Conservation (phyloP, 2,113 vertebrate genomes). For the Paramisgurnus dabryanus region DNA sequence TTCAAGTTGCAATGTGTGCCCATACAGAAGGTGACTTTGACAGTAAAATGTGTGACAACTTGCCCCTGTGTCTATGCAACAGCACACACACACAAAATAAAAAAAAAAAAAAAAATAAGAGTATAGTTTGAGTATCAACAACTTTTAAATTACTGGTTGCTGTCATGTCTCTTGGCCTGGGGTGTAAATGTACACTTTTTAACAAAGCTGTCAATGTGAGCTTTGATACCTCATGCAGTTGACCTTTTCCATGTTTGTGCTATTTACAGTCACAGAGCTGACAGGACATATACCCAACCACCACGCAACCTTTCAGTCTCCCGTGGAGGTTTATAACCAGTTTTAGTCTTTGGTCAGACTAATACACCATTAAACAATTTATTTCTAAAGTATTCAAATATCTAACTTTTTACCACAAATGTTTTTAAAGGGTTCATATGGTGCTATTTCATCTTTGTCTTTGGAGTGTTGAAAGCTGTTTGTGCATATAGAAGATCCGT, state of each 20-base stretch:
- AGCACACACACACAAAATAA: too few species aligned
- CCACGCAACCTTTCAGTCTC: neutral
- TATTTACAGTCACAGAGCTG: slow-evolving; percentile 8
- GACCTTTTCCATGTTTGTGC: slow-evolving; percentile 5
- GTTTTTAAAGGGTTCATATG: too few species aligned
- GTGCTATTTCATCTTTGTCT: too few species aligned
- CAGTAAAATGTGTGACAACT: too few species aligned
- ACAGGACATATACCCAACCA: neutral
- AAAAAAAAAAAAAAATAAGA: neutral
- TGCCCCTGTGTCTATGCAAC: too few species aligned
- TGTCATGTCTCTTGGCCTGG: neutral
- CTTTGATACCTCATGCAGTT: slow-evolving; percentile 17
- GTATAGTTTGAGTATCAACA: neutral
- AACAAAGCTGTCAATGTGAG: slow-evolving; percentile 31
- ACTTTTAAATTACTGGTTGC: neutral
- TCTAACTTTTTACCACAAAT: too few species aligned
- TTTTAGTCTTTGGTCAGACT: neutral
- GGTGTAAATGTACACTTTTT: slow-evolving; percentile 7
- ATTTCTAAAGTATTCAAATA: too few species aligned
- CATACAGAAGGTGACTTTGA: too few species aligned
- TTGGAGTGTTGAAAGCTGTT: too few species aligned
- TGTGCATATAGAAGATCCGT: too few species aligned
- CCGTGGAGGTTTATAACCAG: neutral
- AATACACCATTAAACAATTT: too few species aligned
- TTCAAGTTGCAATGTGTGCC: too few species aligned